Evolutionary conservation across 2,113 vertebrate genomes (phyloP).

Genomic region (Pardalotus punctatus): DNA sequence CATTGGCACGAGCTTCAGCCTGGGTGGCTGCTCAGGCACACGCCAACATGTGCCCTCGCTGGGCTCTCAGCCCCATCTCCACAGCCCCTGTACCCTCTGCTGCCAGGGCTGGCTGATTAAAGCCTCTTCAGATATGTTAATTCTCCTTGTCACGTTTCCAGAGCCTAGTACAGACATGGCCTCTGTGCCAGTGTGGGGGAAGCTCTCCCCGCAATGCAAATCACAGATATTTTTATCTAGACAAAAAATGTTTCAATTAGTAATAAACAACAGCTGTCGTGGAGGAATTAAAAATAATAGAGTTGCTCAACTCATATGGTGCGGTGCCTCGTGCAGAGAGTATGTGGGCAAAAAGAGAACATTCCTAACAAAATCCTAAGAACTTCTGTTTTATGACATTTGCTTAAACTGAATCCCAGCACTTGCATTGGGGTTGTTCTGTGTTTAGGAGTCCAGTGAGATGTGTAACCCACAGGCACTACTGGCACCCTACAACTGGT

Average conservation of each 20-base stretch:
- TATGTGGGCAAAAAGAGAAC: background rate
- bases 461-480: rapidly evolving
- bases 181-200: background rate
- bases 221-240: background rate
- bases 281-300: constrained; percentile 8
- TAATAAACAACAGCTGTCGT: constrained; percentile 11
- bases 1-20: background rate
- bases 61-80: background rate
- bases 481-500: rapidly evolving
- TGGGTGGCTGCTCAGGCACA: background rate
- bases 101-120: background rate
- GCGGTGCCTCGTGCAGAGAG: background rate
- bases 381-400: background rate
- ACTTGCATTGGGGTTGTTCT: background rate
- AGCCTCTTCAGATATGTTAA: background rate
- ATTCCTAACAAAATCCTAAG: background rate
- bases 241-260: constrained; percentile 20
- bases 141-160: background rate
- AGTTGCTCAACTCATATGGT: constrained; percentile 1
- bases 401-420: background rate
- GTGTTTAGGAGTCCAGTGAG: background rate
- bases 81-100: background rate
- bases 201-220: background rate
- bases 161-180: background rate
- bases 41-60: rapidly evolving